Conservation (phyloP, 2,797 vertebrate species). For the Scleropages formosus region DNA sequence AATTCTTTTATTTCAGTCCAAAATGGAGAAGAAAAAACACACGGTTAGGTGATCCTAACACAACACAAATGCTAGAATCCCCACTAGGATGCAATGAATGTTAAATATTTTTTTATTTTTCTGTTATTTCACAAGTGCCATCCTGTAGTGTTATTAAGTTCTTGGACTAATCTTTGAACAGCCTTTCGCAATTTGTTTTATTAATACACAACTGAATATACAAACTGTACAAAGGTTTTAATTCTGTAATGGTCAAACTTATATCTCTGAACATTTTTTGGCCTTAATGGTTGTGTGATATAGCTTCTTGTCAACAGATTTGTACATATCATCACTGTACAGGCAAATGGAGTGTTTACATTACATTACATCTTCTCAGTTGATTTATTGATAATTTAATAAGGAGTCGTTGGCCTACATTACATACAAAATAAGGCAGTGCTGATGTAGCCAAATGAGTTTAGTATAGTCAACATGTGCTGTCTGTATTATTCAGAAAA, state of each 20-base stretch:
- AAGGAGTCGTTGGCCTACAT: conserved; percentile 31
- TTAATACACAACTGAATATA: neutral
- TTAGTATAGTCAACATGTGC: conserved; percentile 5
- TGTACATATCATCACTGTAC: conserved; percentile 48
- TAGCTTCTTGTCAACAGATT: conserved; percentile 54
- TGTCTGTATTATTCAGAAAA: neutral
- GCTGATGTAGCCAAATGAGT: conserved; percentile 4
- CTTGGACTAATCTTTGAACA: conserved; percentile 25
- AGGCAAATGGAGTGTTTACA: conserved; percentile 57
- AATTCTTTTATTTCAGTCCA: conserved; percentile 39
- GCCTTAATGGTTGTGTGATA: conserved; percentile 40
- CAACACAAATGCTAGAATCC: conserved; percentile 1
- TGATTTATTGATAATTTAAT: conserved; percentile 40
- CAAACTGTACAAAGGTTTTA: neutral
- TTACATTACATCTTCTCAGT: conserved; percentile 56
- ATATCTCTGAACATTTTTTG: neutral
- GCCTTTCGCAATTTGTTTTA: conserved; percentile 28
- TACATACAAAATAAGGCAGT: conserved; percentile 10
- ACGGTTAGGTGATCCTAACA: neutral
- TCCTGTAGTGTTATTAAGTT: neutral
- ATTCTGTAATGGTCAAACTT: conserved; percentile 34
- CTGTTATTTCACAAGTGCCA: neutral
- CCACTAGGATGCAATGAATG: conserved; percentile 4
- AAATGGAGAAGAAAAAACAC: neutral
- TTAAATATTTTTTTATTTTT: conserved; percentile 19